Percentiles rank a stretch among this genome's conserved stretches.
Evolutionary conservation across 2,797 vertebrate genomes (phyloP).

Genomic region (Notoglanidium macrostoma): DNA sequence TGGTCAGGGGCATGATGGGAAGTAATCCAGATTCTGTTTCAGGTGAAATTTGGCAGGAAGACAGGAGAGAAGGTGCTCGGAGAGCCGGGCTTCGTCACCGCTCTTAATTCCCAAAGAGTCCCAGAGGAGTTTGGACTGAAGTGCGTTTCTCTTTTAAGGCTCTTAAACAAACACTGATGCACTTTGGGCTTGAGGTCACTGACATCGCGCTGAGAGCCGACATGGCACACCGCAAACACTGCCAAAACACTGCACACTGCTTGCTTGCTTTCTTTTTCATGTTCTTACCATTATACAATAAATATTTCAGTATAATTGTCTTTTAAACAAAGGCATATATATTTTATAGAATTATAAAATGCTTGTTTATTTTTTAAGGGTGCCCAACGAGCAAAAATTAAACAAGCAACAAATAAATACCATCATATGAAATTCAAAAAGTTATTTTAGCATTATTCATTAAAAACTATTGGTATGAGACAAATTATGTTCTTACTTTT

Average conservation of each 20-base stretch:
- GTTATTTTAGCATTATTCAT: not conserved
- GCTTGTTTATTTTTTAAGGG: not conserved
- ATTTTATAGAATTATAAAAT: not conserved
- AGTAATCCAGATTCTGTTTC: not conserved
- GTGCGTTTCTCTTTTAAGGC: not conserved
- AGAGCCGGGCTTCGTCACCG: not conserved
- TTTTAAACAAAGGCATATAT: too few relatives aligned
- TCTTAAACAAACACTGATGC: conserved; percentile 32
- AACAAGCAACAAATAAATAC: not conserved
- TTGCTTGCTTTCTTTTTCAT: not conserved
- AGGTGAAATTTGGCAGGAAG: conserved; percentile 1
- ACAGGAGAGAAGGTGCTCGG: not conserved
- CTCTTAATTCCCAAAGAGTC: conserved; percentile 5
- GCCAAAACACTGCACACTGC: not conserved
- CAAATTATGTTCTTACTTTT: not conserved
- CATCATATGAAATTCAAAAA: not conserved
- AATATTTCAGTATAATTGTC: not conserved
- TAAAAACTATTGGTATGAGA: too few relatives aligned
- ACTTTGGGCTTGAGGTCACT: conserved; percentile 55
- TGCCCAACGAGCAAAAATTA: not conserved
- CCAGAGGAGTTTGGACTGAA: conserved; percentile 16
- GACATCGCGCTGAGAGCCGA: conserved; percentile 33
- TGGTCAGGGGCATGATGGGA: conserved; percentile 81
- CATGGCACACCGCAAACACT: not conserved
- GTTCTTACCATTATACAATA: not conserved